A percentile compares a stretch with the other conserved stretches of the same genome.
Conservation (phyloP, 2,888 invertebrate species). For the Lottia scabra region DNA sequence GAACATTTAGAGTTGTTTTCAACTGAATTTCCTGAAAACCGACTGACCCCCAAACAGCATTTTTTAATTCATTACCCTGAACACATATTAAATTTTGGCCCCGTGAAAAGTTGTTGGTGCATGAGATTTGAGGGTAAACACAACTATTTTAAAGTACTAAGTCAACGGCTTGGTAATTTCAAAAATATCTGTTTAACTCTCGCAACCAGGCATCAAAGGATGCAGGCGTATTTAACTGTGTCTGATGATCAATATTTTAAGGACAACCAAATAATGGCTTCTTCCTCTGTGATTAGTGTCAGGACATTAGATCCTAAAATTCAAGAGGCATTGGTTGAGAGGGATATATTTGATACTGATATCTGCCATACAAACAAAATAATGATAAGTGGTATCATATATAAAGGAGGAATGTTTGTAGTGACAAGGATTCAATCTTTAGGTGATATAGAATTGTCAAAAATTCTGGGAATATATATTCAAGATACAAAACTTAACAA, state of each 20-base stretch:
- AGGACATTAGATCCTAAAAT: background rate
- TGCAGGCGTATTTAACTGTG: background rate
- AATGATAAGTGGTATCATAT: background rate
- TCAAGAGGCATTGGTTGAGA: background rate
- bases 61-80: constrained; percentile 28
- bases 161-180: constrained; percentile 17
- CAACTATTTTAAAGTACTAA: constrained; percentile 26
- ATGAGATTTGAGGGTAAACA: constrained; percentile 32
- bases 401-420: constrained; percentile 1
- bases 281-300: background rate
- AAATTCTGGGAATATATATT: too few relatives aligned
- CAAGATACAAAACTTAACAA: too few relatives aligned
- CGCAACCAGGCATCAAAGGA: constrained; percentile 22
- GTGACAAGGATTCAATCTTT: background rate
- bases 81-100: constrained; percentile 25
- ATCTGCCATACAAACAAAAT: background rate
- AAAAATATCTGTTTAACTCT: constrained; percentile 21
- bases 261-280: background rate
- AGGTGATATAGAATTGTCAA: background rate
- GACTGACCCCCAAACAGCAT: constrained; percentile 28
- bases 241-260: background rate
- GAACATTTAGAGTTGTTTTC: constrained; percentile 8
- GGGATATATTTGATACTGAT: background rate
- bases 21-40: constrained; percentile 9
- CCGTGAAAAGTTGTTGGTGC: constrained; percentile 25